Conservation (phyloP, 2,888 invertebrate genomes). For the Metallyticus violacea region DNA sequence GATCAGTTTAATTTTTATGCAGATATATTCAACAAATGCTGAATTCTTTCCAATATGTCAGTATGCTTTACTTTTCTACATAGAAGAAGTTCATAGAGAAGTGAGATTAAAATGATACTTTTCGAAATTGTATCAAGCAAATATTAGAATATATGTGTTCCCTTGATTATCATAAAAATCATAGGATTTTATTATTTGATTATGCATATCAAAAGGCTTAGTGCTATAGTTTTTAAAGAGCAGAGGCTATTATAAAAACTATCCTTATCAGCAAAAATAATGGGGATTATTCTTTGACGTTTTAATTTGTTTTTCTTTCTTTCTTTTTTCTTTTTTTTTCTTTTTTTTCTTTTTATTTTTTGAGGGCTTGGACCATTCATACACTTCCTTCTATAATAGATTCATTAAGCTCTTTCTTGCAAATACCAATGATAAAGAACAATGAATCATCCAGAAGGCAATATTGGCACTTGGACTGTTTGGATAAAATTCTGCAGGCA, state of each 20-base stretch:
- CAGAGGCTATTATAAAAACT: constrained; percentile 25
- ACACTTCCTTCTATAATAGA: not conserved
- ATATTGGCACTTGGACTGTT: constrained; percentile 34
- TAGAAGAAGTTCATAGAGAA: not conserved
- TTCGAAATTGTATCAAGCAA: constrained; percentile 13
- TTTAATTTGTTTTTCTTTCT: no score
- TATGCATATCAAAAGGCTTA: constrained; percentile 22
- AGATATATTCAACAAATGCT: not conserved
- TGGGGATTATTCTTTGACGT: not conserved
- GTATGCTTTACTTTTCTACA: not conserved
- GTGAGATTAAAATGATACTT: constrained; percentile 16
- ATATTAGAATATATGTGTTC: constrained; percentile 24
- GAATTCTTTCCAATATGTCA: not conserved
- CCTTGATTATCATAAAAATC: constrained; percentile 16
- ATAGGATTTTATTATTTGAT: constrained; percentile 11
- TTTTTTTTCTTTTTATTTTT: not conserved
- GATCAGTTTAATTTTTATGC: not conserved
- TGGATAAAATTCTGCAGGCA: constrained; percentile 13
- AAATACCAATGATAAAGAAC: not conserved
- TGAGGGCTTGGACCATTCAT: constrained; percentile 18
- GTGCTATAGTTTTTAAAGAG: constrained; percentile 11
- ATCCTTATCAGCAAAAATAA: constrained; percentile 26
- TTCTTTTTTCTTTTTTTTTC: no score
- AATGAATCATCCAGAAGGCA: constrained; percentile 27
- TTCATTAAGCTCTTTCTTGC: not conserved